Percentiles rank a stretch among this genome's conserved stretches.
Evolutionary conservation across 2,797 vertebrate species (phyloP).

Genomic region (Sebastes aleutianus): DNA sequence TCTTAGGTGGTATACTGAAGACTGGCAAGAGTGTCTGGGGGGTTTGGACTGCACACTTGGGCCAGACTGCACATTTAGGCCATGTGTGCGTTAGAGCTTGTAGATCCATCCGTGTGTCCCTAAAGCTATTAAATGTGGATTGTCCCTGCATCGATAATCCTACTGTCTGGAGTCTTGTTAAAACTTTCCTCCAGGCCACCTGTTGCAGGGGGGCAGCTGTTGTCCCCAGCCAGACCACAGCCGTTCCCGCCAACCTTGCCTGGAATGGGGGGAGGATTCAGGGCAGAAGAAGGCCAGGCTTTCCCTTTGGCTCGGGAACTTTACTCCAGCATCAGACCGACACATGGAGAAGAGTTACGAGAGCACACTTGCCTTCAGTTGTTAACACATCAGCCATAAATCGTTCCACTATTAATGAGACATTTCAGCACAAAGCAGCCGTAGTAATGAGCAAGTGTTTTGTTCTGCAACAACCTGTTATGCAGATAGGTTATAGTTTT

Average conservation of each 20-base stretch:
- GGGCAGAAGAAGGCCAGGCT: slow-evolving; percentile 4
- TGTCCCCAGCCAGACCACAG: slow-evolving; percentile 41
- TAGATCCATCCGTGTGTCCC: slow-evolving; percentile 45
- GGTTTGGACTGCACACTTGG: slow-evolving; percentile 45
- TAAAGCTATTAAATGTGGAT: slow-evolving; percentile 69
- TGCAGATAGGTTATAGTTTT: neutral
- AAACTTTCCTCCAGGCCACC: slow-evolving; percentile 79
- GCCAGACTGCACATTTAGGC: slow-evolving; percentile 39
- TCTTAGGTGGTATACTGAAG: slow-evolving; percentile 56
- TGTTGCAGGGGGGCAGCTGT: slow-evolving; percentile 78
- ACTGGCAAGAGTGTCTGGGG: slow-evolving; percentile 29
- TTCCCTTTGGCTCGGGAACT: slow-evolving; percentile 18
- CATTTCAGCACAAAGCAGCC: neutral
- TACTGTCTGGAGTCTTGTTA: slow-evolving; percentile 68
- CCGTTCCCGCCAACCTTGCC: slow-evolving; percentile 29
- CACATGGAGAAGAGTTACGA: slow-evolving; percentile 35
- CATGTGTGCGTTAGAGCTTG: slow-evolving; percentile 34
- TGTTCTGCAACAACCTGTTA: neutral
- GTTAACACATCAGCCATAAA: slow-evolving; percentile 32
- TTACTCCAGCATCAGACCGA: slow-evolving; percentile 11
- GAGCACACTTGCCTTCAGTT: slow-evolving; percentile 22
- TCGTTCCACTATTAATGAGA: slow-evolving; percentile 18
- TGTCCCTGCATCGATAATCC: slow-evolving; percentile 66
- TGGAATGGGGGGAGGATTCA: slow-evolving; percentile 18
- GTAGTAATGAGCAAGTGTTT: neutral